Conservation (phyloP, 2,113 vertebrate genomes). For the Scytalopus superciliaris region DNA sequence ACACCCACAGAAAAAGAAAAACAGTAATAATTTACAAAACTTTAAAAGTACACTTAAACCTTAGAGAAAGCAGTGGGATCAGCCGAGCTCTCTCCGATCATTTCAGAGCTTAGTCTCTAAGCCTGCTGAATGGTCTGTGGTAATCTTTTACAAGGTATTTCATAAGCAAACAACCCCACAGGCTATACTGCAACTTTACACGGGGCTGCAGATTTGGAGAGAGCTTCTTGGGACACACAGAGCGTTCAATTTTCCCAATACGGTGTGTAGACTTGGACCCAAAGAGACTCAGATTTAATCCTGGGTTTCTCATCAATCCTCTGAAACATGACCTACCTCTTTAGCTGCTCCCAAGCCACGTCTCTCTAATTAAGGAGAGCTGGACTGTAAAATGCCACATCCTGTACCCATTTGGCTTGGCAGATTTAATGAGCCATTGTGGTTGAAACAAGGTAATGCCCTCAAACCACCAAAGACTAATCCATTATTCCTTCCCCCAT, state of each 20-base stretch:
- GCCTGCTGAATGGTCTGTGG: constrained; percentile 3
- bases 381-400: constrained; percentile 68
- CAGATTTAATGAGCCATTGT: constrained; percentile 74
- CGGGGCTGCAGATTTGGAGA: neutral
- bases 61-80: constrained; percentile 21
- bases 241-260: neutral
- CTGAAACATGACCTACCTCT: constrained; percentile 61
- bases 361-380: constrained; percentile 61
- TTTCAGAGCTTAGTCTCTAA: constrained; percentile 47
- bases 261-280: neutral
- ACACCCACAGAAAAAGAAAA: neutral
- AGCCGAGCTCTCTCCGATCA: fast-evolving
- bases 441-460: constrained; percentile 62
- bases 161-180: neutral
- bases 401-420: constrained; percentile 64
- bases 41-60: neutral
- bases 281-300: constrained; percentile 3
- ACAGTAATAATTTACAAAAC: neutral
- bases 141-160: constrained; percentile 62
- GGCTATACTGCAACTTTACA: constrained; percentile 1
- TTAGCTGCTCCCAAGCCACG: constrained; percentile 33
- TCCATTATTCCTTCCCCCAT: neutral
- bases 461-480: constrained; percentile 45
- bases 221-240: neutral
- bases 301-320: constrained; percentile 19